These are phyloP conservation scores for Agrochola macilenta DNA, from an alignment of 2,888 invertebrate species.

Conservation along the genomic window DNA sequence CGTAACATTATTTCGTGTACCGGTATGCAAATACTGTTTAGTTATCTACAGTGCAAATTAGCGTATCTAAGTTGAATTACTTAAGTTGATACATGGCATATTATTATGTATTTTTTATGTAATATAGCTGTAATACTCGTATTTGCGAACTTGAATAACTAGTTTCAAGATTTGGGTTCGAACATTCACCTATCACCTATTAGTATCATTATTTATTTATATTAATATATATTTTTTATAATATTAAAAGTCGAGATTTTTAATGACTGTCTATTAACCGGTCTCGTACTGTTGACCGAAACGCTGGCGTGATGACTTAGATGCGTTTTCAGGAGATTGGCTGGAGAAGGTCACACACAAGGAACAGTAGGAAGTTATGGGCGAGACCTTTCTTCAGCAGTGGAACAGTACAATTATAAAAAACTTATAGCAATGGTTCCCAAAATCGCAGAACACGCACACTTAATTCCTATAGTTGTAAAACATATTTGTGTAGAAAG, in stretches of 20 bases:
- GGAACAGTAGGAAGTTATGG: neutral
- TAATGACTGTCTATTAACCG: neutral
- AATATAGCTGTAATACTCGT: constrained; percentile 46
- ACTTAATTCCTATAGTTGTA: neutral
- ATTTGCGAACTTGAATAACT: constrained; percentile 32
- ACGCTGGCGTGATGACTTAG: neutral
- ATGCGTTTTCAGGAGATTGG: no score
- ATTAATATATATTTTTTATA: no score
- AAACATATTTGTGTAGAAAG: neutral
- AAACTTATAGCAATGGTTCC: neutral
- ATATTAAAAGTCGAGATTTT: no score
- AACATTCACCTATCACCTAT: constrained; percentile 22
- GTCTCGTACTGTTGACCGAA: no score
- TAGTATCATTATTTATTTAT: neutral
- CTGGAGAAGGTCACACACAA: neutral
- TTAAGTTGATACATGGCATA: constrained; percentile 6
- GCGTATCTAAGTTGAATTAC: constrained; percentile 6
- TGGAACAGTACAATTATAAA: neutral
- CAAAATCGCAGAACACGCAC: neutral
- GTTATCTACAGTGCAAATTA: neutral
- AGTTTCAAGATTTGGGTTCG: constrained; percentile 33
- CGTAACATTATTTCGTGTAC: neutral
- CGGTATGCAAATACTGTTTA: neutral
- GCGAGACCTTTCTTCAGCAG: no score
- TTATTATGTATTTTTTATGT: constrained; percentile 31